Base-by-base conservation (phyloP, 37 sponge, comb jelly and placozoan genomes). In the Oscarella lobularis region DNA sequence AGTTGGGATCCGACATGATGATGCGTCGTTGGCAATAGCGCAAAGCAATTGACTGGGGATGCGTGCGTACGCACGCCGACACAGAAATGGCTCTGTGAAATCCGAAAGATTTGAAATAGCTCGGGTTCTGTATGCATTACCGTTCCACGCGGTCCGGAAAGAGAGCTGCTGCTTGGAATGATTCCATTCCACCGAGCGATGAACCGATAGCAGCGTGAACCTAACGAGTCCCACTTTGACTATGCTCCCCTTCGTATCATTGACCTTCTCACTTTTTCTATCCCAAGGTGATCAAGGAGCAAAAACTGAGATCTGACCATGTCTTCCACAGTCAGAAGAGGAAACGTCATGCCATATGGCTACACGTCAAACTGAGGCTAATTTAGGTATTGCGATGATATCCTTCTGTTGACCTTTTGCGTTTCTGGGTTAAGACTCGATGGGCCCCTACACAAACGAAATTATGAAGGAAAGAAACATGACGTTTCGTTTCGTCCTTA, bases 1-100 rank as follows among this genome's bases (percentile, higher is more conserved):
- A 90, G 81, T 86, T 80, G 4, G 91, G 87, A 65, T 90, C 91
- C 31, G 80, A 37, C 91, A 90, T 90, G 1, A 90, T 67, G 9
- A 87, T 81, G 36, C 84, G 77, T 1, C 91, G 77, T 73, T 90
- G 91, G 14, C 83, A 79, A 38, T 82, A 90, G 33, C 91, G 78
- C 34, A 90, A 34, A 9, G 87, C 91, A 73, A 90, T 87, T 37
- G 87, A 74, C 14, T 87, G 81, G 0, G 91, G 91, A 34, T 83
- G 84, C 5, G 91, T 73, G 68, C 38, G 48, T 0, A 80, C 39
- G 36, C 84, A 78, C 1, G 80, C 84, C 0, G 91, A 90, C 3
- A 90, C 79, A 2, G 84, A 72, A 0, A 90, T n/a, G n/a, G n/a
- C n/a, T n/a, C n/a, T n/a, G n/a, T n/a, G n/a, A n/a, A n/a, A n/a